Evolutionary conservation across 1,140 invertebrate genomes (phyloP), one percentile per base, ranked within the genome.

Genomic region (Sarcophaga peregrina): DNA sequence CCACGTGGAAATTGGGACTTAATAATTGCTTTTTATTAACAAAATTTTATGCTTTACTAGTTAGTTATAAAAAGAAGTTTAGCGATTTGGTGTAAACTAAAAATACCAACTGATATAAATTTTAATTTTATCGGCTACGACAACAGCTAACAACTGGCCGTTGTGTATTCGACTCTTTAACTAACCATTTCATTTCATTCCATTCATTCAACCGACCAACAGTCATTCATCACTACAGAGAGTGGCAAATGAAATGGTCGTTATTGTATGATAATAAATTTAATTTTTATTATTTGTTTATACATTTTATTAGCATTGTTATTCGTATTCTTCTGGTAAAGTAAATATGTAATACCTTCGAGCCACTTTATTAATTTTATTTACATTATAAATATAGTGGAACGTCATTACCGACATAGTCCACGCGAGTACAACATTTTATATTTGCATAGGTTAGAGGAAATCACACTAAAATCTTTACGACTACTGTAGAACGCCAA

Each of bases 231-330:
- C 47, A 75, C 46, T 75, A 3, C 1, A 75, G 9, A 48, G 47
- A 45, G n/a, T n/a, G 25, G 47, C 45, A 78, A 50, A 50, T 37
- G 47, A 46, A 78, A 52, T 25, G n/a, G 13, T 11, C 17, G 37
- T 20, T 50, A 78, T 78, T 78, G 75, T 47, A 50, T 17, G 75
- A 78, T 52, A 78, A 78, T 78, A 78, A 78, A 78, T 10, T 78
- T 20, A 78, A 78, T 78, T 78, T 78, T 78, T 78, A 78, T 78
- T 78, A 78, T 78, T 78, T 78, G 75, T 78, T 78, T 50, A 50
- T 74, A 46, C 37, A 78, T 78, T 78, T 50, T 74, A 13, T 74
- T 74, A 72, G 20, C 11, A 15, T 73, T 46, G 74, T 17, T 50
- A 17, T 17, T 25, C 8, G 50, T 78, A 9, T 78, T 20, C 47